These are phyloP conservation scores for Cataglyphis hispanica DNA, from an alignment of 1,140 invertebrate species.

Conservation along the genomic window DNA sequence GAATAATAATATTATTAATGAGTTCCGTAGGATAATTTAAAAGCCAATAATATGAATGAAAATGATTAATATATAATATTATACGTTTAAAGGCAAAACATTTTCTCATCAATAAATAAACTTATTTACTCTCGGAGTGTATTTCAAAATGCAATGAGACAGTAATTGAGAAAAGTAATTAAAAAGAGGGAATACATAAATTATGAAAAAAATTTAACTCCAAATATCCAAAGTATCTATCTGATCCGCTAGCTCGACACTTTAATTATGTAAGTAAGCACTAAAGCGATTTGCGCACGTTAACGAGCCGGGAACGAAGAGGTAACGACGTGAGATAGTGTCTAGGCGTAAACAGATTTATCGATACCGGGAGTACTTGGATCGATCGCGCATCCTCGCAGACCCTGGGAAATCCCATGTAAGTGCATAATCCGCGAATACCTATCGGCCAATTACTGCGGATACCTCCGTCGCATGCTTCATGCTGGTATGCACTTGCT, in stretches of 20 bases:
- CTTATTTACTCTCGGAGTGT: not conserved
- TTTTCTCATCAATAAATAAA: not conserved
- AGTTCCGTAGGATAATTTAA: no score
- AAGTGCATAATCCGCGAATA: slow-evolving; percentile 68
- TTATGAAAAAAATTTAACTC: slow-evolving; percentile 32
- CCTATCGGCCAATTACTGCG: slow-evolving; percentile 67
- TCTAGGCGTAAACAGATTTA: slow-evolving; percentile 71
- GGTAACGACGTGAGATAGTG: slow-evolving; percentile 71
- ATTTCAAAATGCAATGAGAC: not conserved
- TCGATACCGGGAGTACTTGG: slow-evolving; percentile 64
- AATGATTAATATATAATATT: no score
- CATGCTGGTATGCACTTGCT: slow-evolving; percentile 9
- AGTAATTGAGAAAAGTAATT: slow-evolving; percentile 25
- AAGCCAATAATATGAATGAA: no score
- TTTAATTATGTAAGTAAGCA: slow-evolving; percentile 72
- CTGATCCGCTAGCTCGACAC: slow-evolving; percentile 39
- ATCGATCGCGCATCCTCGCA: slow-evolving; percentile 52
- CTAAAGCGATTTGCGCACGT: slow-evolving; percentile 62
- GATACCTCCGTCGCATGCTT: slow-evolving; percentile 37
- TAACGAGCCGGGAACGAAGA: slow-evolving; percentile 73
- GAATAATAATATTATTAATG: not conserved
- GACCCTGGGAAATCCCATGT: slow-evolving; percentile 58
- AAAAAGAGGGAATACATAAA: not conserved
- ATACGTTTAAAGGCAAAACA: not conserved
- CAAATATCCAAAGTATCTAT: slow-evolving; percentile 15